Evolutionary conservation across 2,888 invertebrate species (phyloP), one percentile per base, ranked within the genome.

Genomic region (Exephanes ischioxanthus): DNA sequence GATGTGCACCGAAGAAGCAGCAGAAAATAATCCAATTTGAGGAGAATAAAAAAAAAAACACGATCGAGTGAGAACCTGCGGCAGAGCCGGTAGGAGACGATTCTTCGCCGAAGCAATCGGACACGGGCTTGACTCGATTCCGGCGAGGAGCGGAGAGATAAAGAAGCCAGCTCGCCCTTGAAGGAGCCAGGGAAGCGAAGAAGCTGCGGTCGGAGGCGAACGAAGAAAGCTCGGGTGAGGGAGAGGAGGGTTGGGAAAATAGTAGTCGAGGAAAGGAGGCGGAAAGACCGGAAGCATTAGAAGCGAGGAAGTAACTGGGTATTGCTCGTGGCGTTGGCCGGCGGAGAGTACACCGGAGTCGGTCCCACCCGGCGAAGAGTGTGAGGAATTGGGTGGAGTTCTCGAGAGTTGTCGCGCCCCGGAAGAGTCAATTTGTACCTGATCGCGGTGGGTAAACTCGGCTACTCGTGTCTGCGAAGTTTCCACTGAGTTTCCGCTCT

Each of bases 21-120:
- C 70, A 85, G 85, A 89, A 87, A 89, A 88, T 88, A 90, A 90
- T 90, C 89, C 90, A 91, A 91, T 92, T 91, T 91, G 89, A 87
- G 83, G 83, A 80, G 76, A 63, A 83, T 4, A 7, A 7, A 55
- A 53, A 53, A 61, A 63, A 80, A 84, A 88, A 72, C 86, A 80
- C 82, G 80, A 88, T 84, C 78, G 89, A 87, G 83, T 73, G 81
- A 87, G 66, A 82, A 71, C 73, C 58, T 66, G 63, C 26, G 63
- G 41, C 22, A 41, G 48, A 63, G 73, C 26, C 22, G 53, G 76
- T 66, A 48, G 53, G 73, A 72, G 71, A 72, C 68, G 22, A 48
- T 77, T 83, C 73, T 83, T 83, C 73, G 78, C 75, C 83, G 87
- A 90, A 87, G 86, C 91, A 90, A 90, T 91, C 90, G 90, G 89